These are phyloP conservation scores for Acleris sparsana DNA, from an alignment of 2,888 invertebrate species.

Conservation along the genomic window DNA sequence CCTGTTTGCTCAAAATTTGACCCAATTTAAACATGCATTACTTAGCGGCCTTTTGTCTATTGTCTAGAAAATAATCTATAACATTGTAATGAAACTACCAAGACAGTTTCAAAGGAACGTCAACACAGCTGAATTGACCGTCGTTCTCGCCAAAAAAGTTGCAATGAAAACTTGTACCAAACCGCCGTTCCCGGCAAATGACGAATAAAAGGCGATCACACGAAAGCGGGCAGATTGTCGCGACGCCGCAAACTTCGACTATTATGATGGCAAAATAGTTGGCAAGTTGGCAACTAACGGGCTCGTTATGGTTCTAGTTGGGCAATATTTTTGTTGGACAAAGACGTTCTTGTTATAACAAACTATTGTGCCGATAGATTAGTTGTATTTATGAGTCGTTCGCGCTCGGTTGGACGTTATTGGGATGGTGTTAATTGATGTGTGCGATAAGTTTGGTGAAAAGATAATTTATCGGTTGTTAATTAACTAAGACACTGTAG, in stretches of 20 bases:
- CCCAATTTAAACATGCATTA: too few relatives aligned
- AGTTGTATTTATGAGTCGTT: slow-evolving; percentile 41
- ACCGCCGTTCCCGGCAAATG: slow-evolving; percentile 43
- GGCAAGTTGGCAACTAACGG: slow-evolving; percentile 70
- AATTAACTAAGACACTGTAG: neutral
- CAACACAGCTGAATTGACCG: slow-evolving; percentile 11
- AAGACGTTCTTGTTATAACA: slow-evolving; percentile 69
- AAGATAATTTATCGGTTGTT: neutral
- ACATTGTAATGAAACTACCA: neutral
- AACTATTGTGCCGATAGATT: slow-evolving; percentile 65
- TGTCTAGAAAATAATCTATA: neutral
- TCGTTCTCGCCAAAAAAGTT: slow-evolving; percentile 27
- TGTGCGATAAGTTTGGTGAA: neutral
- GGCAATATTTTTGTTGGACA: slow-evolving; percentile 75
- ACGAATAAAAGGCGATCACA: slow-evolving; percentile 56
- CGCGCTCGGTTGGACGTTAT: slow-evolving; percentile 17
- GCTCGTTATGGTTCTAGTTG: slow-evolving; percentile 80
- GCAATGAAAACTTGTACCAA: slow-evolving; percentile 22
- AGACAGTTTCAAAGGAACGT: neutral
- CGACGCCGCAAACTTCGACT: slow-evolving; percentile 67
- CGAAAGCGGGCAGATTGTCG: slow-evolving; percentile 64
- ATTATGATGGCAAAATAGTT: slow-evolving; percentile 76
- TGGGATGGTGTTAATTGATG: slow-evolving; percentile 22
- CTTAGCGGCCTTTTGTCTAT: too few relatives aligned
- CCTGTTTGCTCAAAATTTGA: too few relatives aligned